Conservation (phyloP, 2,888 invertebrate genomes). For the Gasteruption jaculator region DNA sequence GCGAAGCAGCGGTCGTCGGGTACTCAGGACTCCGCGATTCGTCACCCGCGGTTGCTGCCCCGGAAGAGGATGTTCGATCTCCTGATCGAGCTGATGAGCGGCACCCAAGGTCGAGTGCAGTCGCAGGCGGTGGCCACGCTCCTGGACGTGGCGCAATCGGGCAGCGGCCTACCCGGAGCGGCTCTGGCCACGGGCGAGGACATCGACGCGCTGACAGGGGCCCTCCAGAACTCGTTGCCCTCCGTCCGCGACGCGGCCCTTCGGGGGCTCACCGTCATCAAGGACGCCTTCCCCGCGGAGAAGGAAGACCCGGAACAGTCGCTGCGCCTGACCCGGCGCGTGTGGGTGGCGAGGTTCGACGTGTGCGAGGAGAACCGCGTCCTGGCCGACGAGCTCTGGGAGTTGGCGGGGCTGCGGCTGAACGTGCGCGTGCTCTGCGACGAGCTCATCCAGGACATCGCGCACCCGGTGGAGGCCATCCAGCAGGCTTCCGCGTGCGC, state of each 20-base stretch:
- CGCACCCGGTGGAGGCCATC: constrained; percentile 77
- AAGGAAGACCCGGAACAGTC: constrained; percentile 59
- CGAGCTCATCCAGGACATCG: constrained; percentile 65
- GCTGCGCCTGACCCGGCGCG: constrained; percentile 63
- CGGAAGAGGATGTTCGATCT: constrained; percentile 76
- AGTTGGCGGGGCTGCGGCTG: constrained; percentile 54
- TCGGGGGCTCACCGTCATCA: constrained; percentile 65
- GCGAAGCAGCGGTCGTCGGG: constrained; percentile 59
- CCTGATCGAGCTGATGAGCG: constrained; percentile 72
- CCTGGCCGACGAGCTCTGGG: constrained; percentile 64
- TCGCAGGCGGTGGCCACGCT: constrained; percentile 76
- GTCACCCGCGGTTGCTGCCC: constrained; percentile 76
- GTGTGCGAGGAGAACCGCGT: constrained; percentile 68
- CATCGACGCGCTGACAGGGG: constrained; percentile 66
- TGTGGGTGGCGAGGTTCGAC: constrained; percentile 84
- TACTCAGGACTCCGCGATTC: constrained; percentile 54
- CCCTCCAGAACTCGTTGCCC: constrained; percentile 67
- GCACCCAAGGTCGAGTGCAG: constrained; percentile 67
- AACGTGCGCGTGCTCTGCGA: constrained; percentile 55
- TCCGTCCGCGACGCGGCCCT: constrained; percentile 78
- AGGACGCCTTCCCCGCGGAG: constrained; percentile 60
- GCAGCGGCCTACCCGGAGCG: constrained; percentile 65
- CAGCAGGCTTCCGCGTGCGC: constrained; percentile 81
- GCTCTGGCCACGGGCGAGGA: constrained; percentile 65
- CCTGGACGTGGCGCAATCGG: constrained; percentile 72